Conservation (phyloP, 35 echinoderm and acorn worm species). For the Diadema setosum region DNA sequence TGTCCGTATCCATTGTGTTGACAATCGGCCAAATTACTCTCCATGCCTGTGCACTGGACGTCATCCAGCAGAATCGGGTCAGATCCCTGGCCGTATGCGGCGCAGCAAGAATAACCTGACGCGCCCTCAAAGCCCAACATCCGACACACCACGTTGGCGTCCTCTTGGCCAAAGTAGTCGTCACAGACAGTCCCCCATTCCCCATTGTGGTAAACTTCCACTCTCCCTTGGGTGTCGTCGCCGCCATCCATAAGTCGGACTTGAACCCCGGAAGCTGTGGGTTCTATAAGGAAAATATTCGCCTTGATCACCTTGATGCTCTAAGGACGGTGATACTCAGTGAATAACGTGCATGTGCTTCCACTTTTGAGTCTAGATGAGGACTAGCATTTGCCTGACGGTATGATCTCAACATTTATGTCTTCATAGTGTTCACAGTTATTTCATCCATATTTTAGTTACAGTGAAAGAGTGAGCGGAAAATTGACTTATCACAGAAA, state of each 20-base stretch:
- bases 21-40: not conserved
- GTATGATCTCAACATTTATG: too few relatives aligned
- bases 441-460: too few relatives aligned
- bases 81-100: not conserved
- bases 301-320: too few relatives aligned
- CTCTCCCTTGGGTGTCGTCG: slow-evolving; percentile 15
- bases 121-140: slow-evolving; percentile 46
- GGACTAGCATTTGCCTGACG: too few relatives aligned
- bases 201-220: slow-evolving; percentile 23
- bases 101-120: not conserved
- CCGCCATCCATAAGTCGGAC: slow-evolving; percentile 34
- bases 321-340: too few relatives aligned
- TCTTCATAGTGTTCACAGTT: too few relatives aligned
- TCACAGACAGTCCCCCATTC: slow-evolving; percentile 74
- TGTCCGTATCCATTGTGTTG: not conserved
- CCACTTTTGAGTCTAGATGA: too few relatives aligned
- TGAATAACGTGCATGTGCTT: too few relatives aligned
- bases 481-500: too few relatives aligned
- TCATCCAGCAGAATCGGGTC: not conserved
- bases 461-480: too few relatives aligned
- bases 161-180: slow-evolving; percentile 9
- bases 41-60: not conserved
- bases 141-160: slow-evolving; percentile 45
- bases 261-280: too few relatives aligned
- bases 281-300: too few relatives aligned